Conservation (phyloP, 30 jellyfish, hydroid and myxozoan genomes). For the Clytia hemisphaerica region DNA sequence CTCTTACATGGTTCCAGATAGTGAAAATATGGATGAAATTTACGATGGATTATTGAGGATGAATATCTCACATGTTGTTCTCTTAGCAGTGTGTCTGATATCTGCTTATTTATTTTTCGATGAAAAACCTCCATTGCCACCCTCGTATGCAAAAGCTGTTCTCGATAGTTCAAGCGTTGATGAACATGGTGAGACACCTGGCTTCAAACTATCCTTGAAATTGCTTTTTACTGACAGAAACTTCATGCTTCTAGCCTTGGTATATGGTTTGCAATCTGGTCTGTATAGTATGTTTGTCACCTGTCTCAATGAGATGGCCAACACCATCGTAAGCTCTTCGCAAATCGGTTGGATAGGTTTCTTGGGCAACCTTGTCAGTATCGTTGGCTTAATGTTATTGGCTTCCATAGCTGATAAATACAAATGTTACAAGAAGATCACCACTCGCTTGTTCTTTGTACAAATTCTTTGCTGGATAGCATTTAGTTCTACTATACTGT, state of each 20-base stretch:
- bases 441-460: conserved; percentile 11
- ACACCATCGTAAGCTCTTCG: conserved; percentile 22
- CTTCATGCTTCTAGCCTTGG: conserved; percentile 38
- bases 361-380: conserved; percentile 31
- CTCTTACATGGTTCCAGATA: conserved; percentile 46
- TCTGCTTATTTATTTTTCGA: conserved; percentile 27
- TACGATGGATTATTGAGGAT: conserved; percentile 37
- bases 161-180: conserved; percentile 23
- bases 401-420: conserved; percentile 32
- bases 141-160: conserved; percentile 51
- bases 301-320: conserved; percentile 40
- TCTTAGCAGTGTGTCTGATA: conserved; percentile 19
- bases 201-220: conserved; percentile 22
- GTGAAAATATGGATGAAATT: conserved; percentile 28
- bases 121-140: conserved; percentile 59
- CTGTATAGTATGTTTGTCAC: conserved; percentile 33
- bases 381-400: conserved; percentile 23
- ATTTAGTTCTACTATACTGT: conserved; percentile 26
- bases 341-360: conserved; percentile 69
- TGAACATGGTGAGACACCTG: conserved; percentile 20
- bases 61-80: conserved; percentile 42
- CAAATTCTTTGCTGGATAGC: conserved; percentile 29
- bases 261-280: conserved; percentile 52
- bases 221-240: conserved; percentile 28
- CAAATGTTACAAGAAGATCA: conserved; percentile 29